phyloP scores from a whole-genome alignment of 2,113 vertebrate genomes.

The Phodopus roborovskii region DNA sequence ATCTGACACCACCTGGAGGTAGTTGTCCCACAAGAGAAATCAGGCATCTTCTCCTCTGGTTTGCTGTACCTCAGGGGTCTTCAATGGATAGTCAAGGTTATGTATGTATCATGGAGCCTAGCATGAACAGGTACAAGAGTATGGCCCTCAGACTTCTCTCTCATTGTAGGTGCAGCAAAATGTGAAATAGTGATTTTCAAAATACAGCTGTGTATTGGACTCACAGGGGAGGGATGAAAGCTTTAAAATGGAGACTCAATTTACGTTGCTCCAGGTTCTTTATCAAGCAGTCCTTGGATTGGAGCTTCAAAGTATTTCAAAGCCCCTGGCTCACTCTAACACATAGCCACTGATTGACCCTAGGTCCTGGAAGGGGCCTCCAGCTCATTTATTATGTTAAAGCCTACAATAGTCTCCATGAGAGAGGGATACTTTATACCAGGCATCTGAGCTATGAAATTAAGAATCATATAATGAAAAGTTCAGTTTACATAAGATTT shows the following conservation, averaged over 20 bases:
- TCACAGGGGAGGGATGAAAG: background rate
- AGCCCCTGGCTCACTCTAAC: background rate
- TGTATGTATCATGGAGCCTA: background rate
- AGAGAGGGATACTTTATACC: slow-evolving; percentile 23
- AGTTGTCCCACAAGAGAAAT: background rate
- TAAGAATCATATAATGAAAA: slow-evolving; percentile 48
- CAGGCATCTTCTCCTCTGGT: background rate
- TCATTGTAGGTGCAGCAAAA: background rate
- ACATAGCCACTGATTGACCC: background rate
- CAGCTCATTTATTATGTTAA: slow-evolving; percentile 5
- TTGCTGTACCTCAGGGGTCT: background rate
- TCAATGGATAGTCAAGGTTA: too few species aligned
- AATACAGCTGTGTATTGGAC: background rate
- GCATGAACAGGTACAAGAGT: background rate
- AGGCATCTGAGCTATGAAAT: slow-evolving; percentile 49
- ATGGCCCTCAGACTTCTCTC: background rate
- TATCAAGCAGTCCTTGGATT: background rate
- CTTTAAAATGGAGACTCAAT: background rate
- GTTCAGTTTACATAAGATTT: slow-evolving; percentile 61
- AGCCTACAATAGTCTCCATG: slow-evolving; percentile 2
- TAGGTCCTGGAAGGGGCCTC: background rate
- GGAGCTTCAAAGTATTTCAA: background rate
- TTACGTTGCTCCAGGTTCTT: background rate
- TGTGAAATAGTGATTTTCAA: background rate
- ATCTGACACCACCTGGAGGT: background rate